Evolutionary conservation across 2,113 vertebrate genomes (phyloP).

Genomic region (Myrmecobius fasciatus): DNA sequence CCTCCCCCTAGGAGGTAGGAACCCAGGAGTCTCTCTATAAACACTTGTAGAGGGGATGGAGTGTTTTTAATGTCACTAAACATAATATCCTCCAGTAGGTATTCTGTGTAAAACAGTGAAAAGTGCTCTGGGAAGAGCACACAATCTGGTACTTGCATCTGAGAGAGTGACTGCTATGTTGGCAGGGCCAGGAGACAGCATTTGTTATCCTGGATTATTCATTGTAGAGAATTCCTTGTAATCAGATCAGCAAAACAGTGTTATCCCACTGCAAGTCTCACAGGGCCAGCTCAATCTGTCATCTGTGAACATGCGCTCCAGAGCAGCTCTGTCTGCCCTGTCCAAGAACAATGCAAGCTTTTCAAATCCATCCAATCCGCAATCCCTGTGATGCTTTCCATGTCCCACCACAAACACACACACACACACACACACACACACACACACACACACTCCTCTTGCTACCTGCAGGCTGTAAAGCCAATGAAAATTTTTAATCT

Average conservation of each 20-base stretch:
- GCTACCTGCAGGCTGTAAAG: not conserved
- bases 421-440: not conserved
- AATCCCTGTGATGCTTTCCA: not conserved
- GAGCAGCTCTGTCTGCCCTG: not conserved
- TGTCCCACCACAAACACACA: not conserved
- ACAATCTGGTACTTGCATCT: slow-evolving; percentile 44
- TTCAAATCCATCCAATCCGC: not conserved
- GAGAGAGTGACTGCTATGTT: slow-evolving; percentile 50
- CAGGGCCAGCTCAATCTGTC: not conserved
- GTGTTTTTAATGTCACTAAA: slow-evolving; percentile 40
- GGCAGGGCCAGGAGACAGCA: slow-evolving; percentile 29
- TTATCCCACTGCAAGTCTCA: slow-evolving; percentile 11
- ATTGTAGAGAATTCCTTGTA: slow-evolving; percentile 51
- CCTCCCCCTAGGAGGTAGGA: not conserved
- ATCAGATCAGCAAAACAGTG: slow-evolving; percentile 50
- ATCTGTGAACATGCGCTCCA: not conserved
- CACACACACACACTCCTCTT: not conserved
- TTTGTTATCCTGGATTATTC: slow-evolving; percentile 53
- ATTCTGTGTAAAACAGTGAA: slow-evolving; percentile 44
- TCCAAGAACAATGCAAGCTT: slow-evolving; percentile 28
- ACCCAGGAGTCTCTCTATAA: slow-evolving; percentile 12
- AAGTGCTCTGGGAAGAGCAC: slow-evolving; percentile 31
- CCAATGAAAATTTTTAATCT: slow-evolving; percentile 3
- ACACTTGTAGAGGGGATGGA: slow-evolving; percentile 36
- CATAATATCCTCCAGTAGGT: slow-evolving; percentile 25